Evolutionary conservation across 1,140 invertebrate species (phyloP).

Genomic region (Drosophila athabasca): DNA sequence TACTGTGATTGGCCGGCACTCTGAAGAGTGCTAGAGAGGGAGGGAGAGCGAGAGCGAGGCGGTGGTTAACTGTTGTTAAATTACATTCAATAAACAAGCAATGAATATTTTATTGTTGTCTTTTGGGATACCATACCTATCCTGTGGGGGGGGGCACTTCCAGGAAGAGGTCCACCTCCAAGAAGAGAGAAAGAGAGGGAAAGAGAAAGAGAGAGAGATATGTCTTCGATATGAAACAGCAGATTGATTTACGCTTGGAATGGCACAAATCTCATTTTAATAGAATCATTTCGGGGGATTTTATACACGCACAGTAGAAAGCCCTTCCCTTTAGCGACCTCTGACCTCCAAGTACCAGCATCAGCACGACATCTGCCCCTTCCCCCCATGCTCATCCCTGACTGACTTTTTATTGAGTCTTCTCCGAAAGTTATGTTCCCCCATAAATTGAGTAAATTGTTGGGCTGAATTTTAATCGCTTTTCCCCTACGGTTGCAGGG

Average conservation of each 20-base stretch:
- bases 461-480: conserved; percentile 75
- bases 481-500: conserved; percentile 38
- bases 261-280: conserved; percentile 79
- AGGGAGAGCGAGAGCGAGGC: too few species aligned
- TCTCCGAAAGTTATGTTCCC: conserved; percentile 65
- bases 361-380: not conserved
- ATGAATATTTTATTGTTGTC: conserved; percentile 81
- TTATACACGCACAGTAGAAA: conserved; percentile 40
- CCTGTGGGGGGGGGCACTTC: too few species aligned
- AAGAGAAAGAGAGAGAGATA: too few species aligned
- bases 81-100: conserved; percentile 81
- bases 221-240: conserved; percentile 25
- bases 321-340: not conserved
- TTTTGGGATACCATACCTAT: conserved; percentile 12
- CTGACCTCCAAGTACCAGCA: too few species aligned
- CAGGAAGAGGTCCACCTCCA: conserved; percentile 26
- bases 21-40: conserved; percentile 13
- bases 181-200: not conserved
- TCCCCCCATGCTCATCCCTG: not conserved
- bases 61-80: conserved; percentile 79
- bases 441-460: conserved; percentile 77
- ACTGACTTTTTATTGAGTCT: conserved; percentile 63
- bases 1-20: conserved; percentile 49
- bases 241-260: conserved; percentile 78
- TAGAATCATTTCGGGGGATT: conserved; percentile 70